Evolutionary conservation across 2,113 vertebrate genomes (phyloP), one percentile per base, ranked within the genome.

Genomic region (Nannobrachium achirus): DNA sequence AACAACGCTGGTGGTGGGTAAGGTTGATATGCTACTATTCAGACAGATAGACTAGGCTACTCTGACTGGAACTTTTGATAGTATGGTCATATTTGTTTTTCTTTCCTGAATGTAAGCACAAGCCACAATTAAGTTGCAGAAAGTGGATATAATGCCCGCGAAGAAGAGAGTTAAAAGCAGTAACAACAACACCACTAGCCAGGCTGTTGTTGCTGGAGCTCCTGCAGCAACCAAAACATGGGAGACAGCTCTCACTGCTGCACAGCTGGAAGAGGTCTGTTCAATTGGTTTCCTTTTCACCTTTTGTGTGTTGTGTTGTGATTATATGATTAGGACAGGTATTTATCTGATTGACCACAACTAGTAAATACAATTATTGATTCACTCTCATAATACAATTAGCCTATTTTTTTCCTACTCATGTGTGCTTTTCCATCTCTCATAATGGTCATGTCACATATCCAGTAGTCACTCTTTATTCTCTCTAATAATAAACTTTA

Each of bases 191-290:
- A 33, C 0, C 25, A 33, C 3, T 33, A 33, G 3, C 25, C 25
- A 33, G 25, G n/a, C 61, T 10, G 20, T 39, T 19, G 40, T 41
- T 59, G 57, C n/a, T 18, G 41, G 18, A 49, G 38, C 52, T 0
- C 66, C 52, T 10, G 48, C 2, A 4, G 60, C 7, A 8, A 65
- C 66, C 62, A 79, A 69, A 51, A 79, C 67, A 51, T 82, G 83
- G 79, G 87, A 90, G 55, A 39, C 67, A 4, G 82, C 10, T 41
- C 81, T 91, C 7, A 61, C 3, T 19, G 53, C 1, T n/a, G 86
- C 69, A 1, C 60, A 11, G 16, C 79, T 91, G 53, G 71, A 86
- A 11, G 86, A 88, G 89, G 89, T 89, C 73, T 46, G 82, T 42
- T 14, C 25, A 33, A 4, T 33, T 33, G 3, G 3, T 33, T 33